phyloP scores from a whole-genome alignment of 1,140 invertebrate genomes.

The Zaprionus kolodkinae region DNA sequence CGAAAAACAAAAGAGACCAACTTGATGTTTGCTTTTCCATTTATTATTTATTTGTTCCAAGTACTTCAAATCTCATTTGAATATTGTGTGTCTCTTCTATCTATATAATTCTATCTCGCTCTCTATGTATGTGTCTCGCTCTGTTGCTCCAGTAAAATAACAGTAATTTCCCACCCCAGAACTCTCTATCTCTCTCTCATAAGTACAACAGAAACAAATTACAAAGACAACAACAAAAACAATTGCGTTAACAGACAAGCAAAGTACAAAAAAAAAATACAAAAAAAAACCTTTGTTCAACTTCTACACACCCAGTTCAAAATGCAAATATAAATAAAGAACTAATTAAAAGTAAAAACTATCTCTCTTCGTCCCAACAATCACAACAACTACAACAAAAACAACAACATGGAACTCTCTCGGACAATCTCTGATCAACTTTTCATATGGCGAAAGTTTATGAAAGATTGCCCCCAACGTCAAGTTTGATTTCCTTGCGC shows the following conservation, averaged over 20 bases:
- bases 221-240: slow-evolving; percentile 53
- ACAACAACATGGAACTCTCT: slow-evolving; percentile 32
- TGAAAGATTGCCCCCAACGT: slow-evolving; percentile 24
- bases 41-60: slow-evolving; percentile 3
- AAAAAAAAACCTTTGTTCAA: slow-evolving; percentile 54
- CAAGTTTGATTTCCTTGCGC: slow-evolving; percentile 48
- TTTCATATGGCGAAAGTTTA: slow-evolving; percentile 30
- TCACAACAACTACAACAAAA: slow-evolving; percentile 50
- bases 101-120: background rate
- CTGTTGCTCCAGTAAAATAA: slow-evolving; percentile 9
- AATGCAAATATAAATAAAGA: slow-evolving; percentile 72
- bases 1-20: slow-evolving; percentile 16
- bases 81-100: slow-evolving; percentile 23
- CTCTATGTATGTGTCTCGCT: slow-evolving; percentile 18
- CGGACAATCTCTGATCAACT: slow-evolving; percentile 37
- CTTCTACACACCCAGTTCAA: slow-evolving; percentile 76
- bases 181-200: slow-evolving; percentile 14
- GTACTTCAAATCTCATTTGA: slow-evolving; percentile 17
- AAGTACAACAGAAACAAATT: slow-evolving; percentile 47
- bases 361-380: slow-evolving; percentile 25
- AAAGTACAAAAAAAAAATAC: slow-evolving; percentile 48
- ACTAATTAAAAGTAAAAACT: slow-evolving; percentile 29
- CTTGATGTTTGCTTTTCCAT: slow-evolving; percentile 27
- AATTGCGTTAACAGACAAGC: slow-evolving; percentile 60
- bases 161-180: slow-evolving; percentile 4